Percentiles rank a stretch among this genome's conserved stretches.
Conservation (phyloP, 2,888 invertebrate species). For the Polyommatus icarus region DNA sequence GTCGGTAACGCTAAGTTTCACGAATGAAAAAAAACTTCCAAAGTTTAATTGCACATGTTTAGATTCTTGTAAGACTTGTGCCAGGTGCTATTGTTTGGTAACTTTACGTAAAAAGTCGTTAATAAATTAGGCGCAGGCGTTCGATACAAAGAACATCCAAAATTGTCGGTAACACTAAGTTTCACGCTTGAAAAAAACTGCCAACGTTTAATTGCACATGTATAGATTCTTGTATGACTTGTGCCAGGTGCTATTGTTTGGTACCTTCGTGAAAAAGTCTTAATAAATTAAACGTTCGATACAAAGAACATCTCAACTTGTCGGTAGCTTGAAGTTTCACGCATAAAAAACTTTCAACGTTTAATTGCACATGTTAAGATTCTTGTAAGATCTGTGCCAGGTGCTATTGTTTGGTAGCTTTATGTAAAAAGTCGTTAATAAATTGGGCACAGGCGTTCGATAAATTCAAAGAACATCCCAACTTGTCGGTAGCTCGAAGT, state of each 20-base stretch:
- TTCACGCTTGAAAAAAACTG: too few relatives aligned
- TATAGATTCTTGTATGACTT: conserved; percentile 15
- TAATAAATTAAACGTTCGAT: not conserved
- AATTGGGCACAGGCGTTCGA: not conserved
- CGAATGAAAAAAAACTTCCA: not conserved
- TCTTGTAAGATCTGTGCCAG: not conserved
- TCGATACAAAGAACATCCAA: too few relatives aligned
- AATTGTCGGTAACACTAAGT: too few relatives aligned
- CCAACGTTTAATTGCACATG: conserved; percentile 13
- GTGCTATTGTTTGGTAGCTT: not conserved
- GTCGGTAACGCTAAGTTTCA: not conserved
- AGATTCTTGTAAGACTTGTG: conserved; percentile 15
- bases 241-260: not conserved
- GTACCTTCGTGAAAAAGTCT: not conserved
- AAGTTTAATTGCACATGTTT: not conserved
- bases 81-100: not conserved
- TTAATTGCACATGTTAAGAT: not conserved
- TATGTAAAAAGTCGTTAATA: not conserved
- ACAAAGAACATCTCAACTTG: not conserved
- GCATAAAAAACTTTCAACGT: not conserved
- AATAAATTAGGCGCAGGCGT: too few relatives aligned
- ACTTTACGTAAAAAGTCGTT: too few relatives aligned
- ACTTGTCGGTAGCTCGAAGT: not conserved
- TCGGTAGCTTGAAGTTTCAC: not conserved
- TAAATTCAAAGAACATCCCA: not conserved